Conservation (phyloP, 2,113 vertebrate species). For the Cyphomyrus plagiostoma region DNA sequence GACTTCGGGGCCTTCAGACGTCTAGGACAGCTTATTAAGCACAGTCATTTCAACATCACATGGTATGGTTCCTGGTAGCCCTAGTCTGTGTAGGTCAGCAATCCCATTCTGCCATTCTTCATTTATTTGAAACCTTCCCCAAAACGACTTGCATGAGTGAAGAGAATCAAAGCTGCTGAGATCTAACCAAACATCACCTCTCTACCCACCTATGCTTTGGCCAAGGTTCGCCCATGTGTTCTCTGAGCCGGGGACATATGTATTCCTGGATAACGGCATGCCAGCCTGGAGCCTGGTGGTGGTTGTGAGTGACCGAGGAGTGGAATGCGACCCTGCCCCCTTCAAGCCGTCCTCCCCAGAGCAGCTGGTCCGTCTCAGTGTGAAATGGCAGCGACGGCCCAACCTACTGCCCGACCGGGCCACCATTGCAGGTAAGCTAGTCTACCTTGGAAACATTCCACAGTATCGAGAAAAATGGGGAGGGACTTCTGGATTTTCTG, state of each 20-base stretch:
- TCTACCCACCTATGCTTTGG: neutral
- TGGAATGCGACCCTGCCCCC: slow-evolving; percentile 57
- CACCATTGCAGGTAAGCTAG: slow-evolving; percentile 63
- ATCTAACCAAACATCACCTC: neutral
- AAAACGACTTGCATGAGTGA: neutral
- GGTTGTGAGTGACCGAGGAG: slow-evolving; percentile 63
- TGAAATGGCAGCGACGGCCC: slow-evolving; percentile 58
- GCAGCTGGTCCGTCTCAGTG: slow-evolving; percentile 67
- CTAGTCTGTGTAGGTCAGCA: neutral
- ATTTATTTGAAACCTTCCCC: neutral
- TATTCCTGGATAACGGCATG: slow-evolving; percentile 69
- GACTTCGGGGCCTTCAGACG: slow-evolving; percentile 81
- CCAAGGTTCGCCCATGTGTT: slow-evolving; percentile 85
- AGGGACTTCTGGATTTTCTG: neutral
- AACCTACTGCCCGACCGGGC: slow-evolving; percentile 79
- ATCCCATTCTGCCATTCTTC: neutral
- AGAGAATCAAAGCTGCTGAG: neutral
- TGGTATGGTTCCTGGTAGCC: slow-evolving; percentile 52
- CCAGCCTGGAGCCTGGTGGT: slow-evolving; percentile 69
- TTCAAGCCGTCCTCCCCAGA: slow-evolving; percentile 78
- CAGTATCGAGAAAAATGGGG: neutral
- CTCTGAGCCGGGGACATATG: slow-evolving; percentile 73
- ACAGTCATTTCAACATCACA: slow-evolving; percentile 74
- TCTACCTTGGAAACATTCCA: neutral
- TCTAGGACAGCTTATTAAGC: slow-evolving; percentile 69